Evolutionary conservation across 1,140 invertebrate genomes (phyloP).

Genomic region (Cydia strobilella): DNA sequence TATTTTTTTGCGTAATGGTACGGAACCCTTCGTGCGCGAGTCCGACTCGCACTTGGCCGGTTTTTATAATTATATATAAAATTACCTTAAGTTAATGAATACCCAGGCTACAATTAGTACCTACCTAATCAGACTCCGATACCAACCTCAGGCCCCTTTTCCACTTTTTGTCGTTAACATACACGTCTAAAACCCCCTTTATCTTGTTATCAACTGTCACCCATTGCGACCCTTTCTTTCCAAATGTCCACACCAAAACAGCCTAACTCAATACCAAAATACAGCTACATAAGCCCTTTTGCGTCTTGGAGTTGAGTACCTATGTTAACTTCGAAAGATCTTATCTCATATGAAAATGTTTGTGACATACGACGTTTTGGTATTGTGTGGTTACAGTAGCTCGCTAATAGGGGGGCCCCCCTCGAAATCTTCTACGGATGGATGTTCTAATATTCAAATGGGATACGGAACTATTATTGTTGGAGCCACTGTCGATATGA

Average conservation of each 20-base stretch:
- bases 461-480: constrained; percentile 80
- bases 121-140: constrained; percentile 4
- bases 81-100: too few relatives aligned
- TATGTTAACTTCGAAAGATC: not conserved
- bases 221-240: constrained; percentile 25
- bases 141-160: constrained; percentile 4
- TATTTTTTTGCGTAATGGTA: too few relatives aligned
- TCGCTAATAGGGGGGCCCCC: constrained; percentile 39
- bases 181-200: constrained; percentile 15
- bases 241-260: not conserved
- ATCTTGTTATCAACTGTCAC: constrained; percentile 28
- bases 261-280: not conserved
- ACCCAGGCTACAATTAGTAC: not conserved
- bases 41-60: too few relatives aligned
- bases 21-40: too few relatives aligned
- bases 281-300: not conserved
- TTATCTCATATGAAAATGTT: not conserved
- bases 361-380: not conserved
- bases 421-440: constrained; percentile 73
- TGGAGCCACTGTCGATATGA: constrained; percentile 78
- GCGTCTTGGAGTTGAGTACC: not conserved
- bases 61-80: too few relatives aligned
- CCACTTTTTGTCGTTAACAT: constrained; percentile 4
- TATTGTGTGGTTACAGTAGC: not conserved
- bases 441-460: constrained; percentile 80